Evolutionary conservation across 2,888 invertebrate species (phyloP).

Genomic region (Xanthostigma xanthostigma): DNA sequence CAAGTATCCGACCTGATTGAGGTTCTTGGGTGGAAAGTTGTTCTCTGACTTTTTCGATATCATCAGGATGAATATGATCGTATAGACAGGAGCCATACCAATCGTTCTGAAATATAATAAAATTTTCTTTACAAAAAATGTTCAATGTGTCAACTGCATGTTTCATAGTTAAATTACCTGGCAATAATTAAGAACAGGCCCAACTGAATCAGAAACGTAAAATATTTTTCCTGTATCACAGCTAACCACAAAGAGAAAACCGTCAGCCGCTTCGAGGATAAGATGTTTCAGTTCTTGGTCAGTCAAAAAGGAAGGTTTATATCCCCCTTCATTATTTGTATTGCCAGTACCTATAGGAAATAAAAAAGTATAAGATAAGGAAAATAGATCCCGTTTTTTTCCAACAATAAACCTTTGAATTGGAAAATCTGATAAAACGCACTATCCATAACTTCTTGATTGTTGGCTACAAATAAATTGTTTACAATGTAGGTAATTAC

Average conservation of each 20-base stretch:
- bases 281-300: constrained; percentile 93
- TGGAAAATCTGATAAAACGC: not conserved
- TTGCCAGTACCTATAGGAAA: constrained; percentile 65
- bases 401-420: not conserved
- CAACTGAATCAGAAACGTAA: constrained; percentile 90
- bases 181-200: constrained; percentile 83
- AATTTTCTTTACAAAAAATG: no score
- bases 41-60: constrained; percentile 82
- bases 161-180: constrained; percentile 28
- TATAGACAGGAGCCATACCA: constrained; percentile 86
- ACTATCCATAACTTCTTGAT: not conserved
- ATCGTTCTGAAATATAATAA: constrained; percentile 46
- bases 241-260: constrained; percentile 81
- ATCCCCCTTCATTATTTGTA: constrained; percentile 78
- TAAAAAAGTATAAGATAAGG: not conserved
- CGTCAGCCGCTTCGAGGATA: constrained; percentile 94
- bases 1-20: constrained; percentile 77
- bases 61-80: constrained; percentile 88
- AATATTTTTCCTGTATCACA: constrained; percentile 88
- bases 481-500: not conserved
- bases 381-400: not conserved
- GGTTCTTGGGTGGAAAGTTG: constrained; percentile 87
- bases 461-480: not conserved
- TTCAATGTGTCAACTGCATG: no score
- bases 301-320: constrained; percentile 90